Percentiles rank a stretch among this genome's conserved stretches.
phyloP scores from a whole-genome alignment of 2,113 vertebrate genomes.

The Carollia perspicillata region DNA sequence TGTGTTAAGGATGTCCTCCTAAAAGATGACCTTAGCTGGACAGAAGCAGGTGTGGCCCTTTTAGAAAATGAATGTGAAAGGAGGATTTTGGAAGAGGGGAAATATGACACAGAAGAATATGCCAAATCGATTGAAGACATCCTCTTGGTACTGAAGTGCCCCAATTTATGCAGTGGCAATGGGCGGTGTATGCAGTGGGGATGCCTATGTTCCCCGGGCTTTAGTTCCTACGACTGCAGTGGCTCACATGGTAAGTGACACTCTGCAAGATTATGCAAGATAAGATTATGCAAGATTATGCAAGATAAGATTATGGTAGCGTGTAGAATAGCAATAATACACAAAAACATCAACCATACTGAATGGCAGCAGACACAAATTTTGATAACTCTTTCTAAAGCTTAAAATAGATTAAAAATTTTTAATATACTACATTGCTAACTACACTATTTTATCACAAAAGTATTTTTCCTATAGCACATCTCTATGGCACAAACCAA shows the following conservation, averaged over 20 bases:
- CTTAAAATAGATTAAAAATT: background rate
- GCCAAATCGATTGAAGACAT: constrained; percentile 73
- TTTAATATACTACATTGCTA: background rate
- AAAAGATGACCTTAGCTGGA: constrained; percentile 90
- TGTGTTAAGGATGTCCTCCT: constrained; percentile 89
- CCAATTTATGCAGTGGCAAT: constrained; percentile 86
- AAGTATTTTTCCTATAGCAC: background rate
- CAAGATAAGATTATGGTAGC: too few species aligned
- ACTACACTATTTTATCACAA: background rate
- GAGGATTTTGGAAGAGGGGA: constrained; percentile 84
- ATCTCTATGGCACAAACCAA: background rate
- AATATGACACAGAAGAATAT: constrained; percentile 51
- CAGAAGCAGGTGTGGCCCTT: constrained; percentile 85
- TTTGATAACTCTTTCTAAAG: background rate
- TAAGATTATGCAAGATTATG: too few species aligned
- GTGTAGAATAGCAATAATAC: background rate
- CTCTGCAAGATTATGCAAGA: too few species aligned
- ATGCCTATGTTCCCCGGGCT: constrained; percentile 89
- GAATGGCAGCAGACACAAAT: background rate
- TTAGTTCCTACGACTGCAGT: constrained; percentile 90
- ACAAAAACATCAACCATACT: background rate
- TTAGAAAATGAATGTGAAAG: constrained; percentile 95
- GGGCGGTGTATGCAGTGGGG: constrained; percentile 91
- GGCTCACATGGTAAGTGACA: constrained; percentile 83
- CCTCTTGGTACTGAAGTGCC: constrained; percentile 85